Conservation (phyloP, 2,113 vertebrate genomes). For the Ptyas mucosa region DNA sequence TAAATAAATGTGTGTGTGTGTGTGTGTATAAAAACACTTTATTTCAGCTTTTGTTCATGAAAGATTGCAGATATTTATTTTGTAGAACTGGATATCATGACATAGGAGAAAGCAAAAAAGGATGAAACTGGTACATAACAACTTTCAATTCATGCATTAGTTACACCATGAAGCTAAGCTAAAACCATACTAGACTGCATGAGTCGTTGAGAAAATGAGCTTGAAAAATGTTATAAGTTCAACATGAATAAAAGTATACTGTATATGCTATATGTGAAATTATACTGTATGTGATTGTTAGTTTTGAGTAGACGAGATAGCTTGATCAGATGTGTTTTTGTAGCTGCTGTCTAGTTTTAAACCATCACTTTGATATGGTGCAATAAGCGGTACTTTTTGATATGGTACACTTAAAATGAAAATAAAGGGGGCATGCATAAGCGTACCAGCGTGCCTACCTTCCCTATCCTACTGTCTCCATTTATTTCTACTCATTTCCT, state of each 20-base stretch:
- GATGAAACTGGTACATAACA: background rate
- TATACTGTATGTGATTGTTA: background rate
- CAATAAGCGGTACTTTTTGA: background rate
- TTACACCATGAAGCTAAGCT: background rate
- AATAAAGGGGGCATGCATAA: background rate
- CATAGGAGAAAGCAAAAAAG: background rate
- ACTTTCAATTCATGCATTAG: background rate
- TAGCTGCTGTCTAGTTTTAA: background rate
- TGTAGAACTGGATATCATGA: background rate
- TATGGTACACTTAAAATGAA: background rate
- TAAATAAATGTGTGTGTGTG: too few species aligned
- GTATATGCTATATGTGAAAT: background rate
- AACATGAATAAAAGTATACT: background rate
- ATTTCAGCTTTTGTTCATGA: background rate
- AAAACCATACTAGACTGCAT: background rate
- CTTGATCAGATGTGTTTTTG: background rate
- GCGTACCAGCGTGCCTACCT: too few species aligned
- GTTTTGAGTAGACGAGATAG: background rate
- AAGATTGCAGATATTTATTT: background rate
- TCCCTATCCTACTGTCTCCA: too few species aligned
- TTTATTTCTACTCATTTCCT: too few species aligned
- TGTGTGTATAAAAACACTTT: background rate
- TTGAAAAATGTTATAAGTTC: background rate
- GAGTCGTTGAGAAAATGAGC: background rate
- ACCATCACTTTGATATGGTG: background rate